Conservation (phyloP, 2,113 vertebrate species). For the Oncorhynchus mykiss region DNA sequence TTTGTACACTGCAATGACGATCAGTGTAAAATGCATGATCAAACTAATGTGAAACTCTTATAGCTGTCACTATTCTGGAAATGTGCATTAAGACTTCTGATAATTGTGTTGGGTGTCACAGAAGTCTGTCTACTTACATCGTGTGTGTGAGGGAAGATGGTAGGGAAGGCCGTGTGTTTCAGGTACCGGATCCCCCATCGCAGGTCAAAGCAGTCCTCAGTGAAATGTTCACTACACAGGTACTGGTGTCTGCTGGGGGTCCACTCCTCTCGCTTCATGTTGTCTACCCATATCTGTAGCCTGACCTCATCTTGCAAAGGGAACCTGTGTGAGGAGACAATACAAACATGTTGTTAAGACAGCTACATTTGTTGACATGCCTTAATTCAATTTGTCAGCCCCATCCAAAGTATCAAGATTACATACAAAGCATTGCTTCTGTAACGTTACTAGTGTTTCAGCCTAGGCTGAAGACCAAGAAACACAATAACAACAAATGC, state of each 20-base stretch:
- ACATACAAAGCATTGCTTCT: no score
- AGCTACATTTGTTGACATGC: no score
- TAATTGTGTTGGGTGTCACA: no score
- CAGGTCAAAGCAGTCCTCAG: slow-evolving; percentile 82
- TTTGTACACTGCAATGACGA: neutral
- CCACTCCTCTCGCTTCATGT: slow-evolving; percentile 83
- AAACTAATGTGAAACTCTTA: neutral
- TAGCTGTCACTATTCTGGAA: neutral
- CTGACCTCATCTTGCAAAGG: slow-evolving; percentile 83
- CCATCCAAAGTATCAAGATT: no score
- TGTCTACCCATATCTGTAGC: slow-evolving; percentile 83
- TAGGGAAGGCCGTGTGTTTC: slow-evolving; percentile 82
- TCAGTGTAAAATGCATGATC: neutral
- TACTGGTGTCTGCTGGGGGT: slow-evolving; percentile 86
- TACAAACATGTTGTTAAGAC: no score
- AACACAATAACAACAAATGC: no score
- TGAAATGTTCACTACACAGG: slow-evolving; percentile 87
- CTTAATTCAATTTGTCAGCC: no score
- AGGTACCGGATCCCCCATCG: slow-evolving; percentile 88
- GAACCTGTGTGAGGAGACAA: slow-evolving; percentile 68
- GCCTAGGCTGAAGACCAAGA: no score
- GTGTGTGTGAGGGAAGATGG: slow-evolving; percentile 74
- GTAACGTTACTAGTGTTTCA: no score
- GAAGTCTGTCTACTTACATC: no score
- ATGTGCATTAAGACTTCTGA: no score